phyloP scores from a whole-genome alignment of 2,113 vertebrate genomes.

The Psilopsiagon aurifrons region DNA sequence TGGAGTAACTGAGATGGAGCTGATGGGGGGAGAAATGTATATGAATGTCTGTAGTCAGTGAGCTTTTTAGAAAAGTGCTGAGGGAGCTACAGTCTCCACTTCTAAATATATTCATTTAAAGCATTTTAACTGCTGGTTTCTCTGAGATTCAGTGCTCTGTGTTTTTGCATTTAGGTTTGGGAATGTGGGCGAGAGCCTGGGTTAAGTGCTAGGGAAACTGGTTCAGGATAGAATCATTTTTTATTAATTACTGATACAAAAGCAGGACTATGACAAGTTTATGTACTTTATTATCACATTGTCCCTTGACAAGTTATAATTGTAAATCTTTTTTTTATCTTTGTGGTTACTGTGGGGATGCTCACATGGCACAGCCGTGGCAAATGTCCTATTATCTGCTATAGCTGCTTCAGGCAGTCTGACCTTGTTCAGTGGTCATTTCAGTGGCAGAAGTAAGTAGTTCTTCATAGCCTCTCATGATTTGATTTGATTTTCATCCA shows the following conservation, averaged over 20 bases:
- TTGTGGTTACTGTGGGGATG: not conserved
- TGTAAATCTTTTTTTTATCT: not conserved
- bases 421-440: not conserved
- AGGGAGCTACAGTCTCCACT: not conserved
- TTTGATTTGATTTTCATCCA: not conserved
- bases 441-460: not conserved
- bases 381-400: not conserved
- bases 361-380: not conserved
- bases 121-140: not conserved
- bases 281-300: not conserved
- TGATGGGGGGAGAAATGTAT: fast-evolving
- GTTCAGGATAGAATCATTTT: not conserved
- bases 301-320: not conserved
- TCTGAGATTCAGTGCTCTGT: not conserved
- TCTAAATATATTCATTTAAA: not conserved
- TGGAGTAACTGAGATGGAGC: not conserved
- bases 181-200: not conserved
- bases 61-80: not conserved
- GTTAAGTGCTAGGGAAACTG: not conserved
- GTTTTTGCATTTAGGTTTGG: not conserved
- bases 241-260: not conserved
- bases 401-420: not conserved
- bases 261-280: not conserved
- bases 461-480: not conserved
- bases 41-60: not conserved